Evolutionary conservation across 2,888 invertebrate species (phyloP), one percentile per base, ranked within the genome.

Genomic region (Melanostoma mellinum): DNA sequence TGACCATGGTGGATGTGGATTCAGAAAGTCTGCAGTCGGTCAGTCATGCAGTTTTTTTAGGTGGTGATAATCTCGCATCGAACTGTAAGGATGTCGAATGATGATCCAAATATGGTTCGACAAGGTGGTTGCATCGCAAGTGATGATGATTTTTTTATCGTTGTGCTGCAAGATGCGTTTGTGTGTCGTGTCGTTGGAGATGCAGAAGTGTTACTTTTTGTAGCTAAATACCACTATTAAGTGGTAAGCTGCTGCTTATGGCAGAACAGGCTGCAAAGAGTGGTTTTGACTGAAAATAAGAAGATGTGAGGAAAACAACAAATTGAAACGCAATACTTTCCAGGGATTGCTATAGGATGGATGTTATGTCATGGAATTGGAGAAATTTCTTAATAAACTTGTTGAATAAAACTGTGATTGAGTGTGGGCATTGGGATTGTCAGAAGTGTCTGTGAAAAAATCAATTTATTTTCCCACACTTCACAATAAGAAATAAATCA

Each of bases 31-130:
- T 32, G 36, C 5, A 58, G 50, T 58, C 32, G 6, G 8, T 42
- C 30, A 40, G 10, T 50, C 6, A 10, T 3, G 33, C 36, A 10
- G 36, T 4, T 30, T 55, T 50, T 30, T 20, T n/a, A 36, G 2
- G 2, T 65, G 58, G 9, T 74, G 61, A 48, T 63, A 63, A 53
- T 67, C 53, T 56, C 48, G 48, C 20, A 56, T 48, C 36, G 35
- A 63, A 63, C 42, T 42, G 46, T 65, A 56, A 52, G 68, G 56
- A 74, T 74, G 67, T 79, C 68, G 56, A 55, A 38, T 65, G 38
- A 40, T 53, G 40, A 32, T 42, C 76, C 65, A 46, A 71, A 65
- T 65, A 65, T 69, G 76, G 80, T 53, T 20, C 30, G 80, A 44
- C 63, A 75, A 75, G 69, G 50, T 60, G n/a, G 72, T 44, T 74